Evolutionary conservation across 2,797 vertebrate genomes (phyloP).

Genomic region (Pantherophis alleghaniensis): DNA sequence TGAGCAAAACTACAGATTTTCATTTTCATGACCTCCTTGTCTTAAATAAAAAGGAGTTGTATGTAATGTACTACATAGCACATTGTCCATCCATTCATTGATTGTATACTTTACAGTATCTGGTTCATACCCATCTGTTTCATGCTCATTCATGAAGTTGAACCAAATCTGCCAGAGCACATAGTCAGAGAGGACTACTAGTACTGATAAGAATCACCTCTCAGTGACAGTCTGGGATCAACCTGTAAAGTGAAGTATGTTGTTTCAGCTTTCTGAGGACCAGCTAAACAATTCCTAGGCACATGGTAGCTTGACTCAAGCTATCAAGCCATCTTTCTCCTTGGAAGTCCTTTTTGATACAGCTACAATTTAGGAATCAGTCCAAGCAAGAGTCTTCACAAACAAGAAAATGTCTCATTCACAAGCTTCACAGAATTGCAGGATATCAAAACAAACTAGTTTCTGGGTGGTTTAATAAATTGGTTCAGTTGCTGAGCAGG

Average conservation of each 20-base stretch:
- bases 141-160: constrained; percentile 6
- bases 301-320: not conserved
- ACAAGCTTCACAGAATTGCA: not conserved
- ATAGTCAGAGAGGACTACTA: not conserved
- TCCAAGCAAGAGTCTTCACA: not conserved
- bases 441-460: not conserved
- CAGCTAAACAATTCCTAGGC: not conserved
- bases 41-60: constrained; percentile 20
- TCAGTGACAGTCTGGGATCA: not conserved
- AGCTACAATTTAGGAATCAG: not conserved
- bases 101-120: not conserved
- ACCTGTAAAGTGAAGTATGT: not conserved
- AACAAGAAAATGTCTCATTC: not conserved
- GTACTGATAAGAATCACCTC: not conserved
- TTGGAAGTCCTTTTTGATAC: not conserved
- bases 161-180: not conserved
- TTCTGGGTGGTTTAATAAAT: not conserved
- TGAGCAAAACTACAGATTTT: constrained; percentile 15
- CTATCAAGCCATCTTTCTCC: not conserved
- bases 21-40: constrained; percentile 5
- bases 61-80: constrained; percentile 32
- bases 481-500: not conserved
- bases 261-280: not conserved
- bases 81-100: not conserved
- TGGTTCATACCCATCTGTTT: not conserved